Evolutionary conservation across 2,797 vertebrate species (phyloP).

Genomic region (Microcaecilia unicolor): DNA sequence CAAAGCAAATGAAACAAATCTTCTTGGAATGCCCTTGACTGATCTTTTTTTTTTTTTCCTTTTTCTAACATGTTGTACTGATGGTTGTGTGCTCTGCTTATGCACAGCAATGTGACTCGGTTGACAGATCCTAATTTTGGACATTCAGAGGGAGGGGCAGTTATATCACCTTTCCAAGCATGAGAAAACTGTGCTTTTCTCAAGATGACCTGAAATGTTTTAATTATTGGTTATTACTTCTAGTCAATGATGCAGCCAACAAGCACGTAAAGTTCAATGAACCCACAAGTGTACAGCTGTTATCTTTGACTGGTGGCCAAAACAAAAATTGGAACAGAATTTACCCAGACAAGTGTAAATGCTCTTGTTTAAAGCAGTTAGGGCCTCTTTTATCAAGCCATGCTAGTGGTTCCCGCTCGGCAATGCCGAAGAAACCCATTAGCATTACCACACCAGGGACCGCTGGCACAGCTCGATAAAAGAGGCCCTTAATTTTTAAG

Average conservation of each 20-base stretch:
- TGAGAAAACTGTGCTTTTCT: slow-evolving; percentile 54
- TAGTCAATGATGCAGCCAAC: slow-evolving; percentile 64
- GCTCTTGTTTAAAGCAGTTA: slow-evolving; percentile 53
- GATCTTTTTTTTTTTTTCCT: slow-evolving; percentile 2
- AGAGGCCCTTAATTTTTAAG: no score
- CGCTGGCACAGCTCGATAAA: no score
- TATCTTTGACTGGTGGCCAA: slow-evolving; percentile 90
- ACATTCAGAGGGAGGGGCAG: slow-evolving; percentile 41
- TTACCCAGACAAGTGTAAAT: slow-evolving; percentile 60
- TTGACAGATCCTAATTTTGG: slow-evolving; percentile 36
- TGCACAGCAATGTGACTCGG: slow-evolving; percentile 3
- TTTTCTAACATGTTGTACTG: no score
- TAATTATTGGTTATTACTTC: slow-evolving; percentile 85
- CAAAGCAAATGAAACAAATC: slow-evolving; percentile 11
- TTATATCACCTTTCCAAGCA: slow-evolving; percentile 50
- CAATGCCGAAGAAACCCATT: no score
- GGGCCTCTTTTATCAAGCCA: no score
- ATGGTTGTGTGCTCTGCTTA: slow-evolving; percentile 18
- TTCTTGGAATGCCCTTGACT: background rate
- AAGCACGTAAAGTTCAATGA: slow-evolving; percentile 76
- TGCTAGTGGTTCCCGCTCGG: no score
- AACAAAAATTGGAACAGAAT: slow-evolving; percentile 70
- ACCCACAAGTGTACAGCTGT: slow-evolving; percentile 86
- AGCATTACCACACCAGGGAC: no score
- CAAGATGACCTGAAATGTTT: slow-evolving; percentile 80